Evolutionary conservation across 1,140 invertebrate genomes (phyloP).

Genomic region (Drosophila azteca): DNA sequence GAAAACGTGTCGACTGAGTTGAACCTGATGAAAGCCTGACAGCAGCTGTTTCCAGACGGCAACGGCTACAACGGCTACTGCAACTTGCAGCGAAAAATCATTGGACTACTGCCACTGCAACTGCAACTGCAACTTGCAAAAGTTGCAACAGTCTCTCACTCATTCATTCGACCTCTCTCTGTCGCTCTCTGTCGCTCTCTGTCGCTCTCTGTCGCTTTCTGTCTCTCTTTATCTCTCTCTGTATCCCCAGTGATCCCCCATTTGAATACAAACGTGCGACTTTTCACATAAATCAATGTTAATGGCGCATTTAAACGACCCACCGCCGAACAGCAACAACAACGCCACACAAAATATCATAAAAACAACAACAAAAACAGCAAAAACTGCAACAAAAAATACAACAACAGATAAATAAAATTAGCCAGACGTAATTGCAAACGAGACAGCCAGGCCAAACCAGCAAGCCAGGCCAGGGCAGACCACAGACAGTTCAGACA

Average conservation of each 20-base stretch:
- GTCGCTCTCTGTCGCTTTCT: too few relatives aligned
- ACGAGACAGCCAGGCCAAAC: constrained; percentile 43
- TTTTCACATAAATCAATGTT: constrained; percentile 74
- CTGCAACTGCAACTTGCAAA: constrained; percentile 30
- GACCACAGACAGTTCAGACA: too few relatives aligned
- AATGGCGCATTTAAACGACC: constrained; percentile 69
- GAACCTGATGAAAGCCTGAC: constrained; percentile 59
- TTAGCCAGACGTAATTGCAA: constrained; percentile 68
- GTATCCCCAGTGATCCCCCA: constrained; percentile 19
- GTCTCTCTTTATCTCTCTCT: background rate
- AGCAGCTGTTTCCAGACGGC: constrained; percentile 40
- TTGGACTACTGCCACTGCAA: constrained; percentile 13
- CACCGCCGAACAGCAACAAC: constrained; percentile 31
- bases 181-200: background rate
- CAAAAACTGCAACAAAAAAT: constrained; percentile 34
- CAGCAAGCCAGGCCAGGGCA: too few relatives aligned
- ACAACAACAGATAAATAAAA: constrained; percentile 64
- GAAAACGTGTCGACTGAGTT: constrained; percentile 65
- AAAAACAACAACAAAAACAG: constrained; percentile 32
- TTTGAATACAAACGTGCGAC: constrained; percentile 74
- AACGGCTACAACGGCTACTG: constrained; percentile 15
- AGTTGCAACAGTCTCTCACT: constrained; percentile 43
- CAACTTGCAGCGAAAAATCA: constrained; percentile 7
- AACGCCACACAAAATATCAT: constrained; percentile 39
- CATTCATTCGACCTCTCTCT: constrained; percentile 11